Evolutionary conservation across 2,113 vertebrate genomes (phyloP).

Genomic region (Silurus meridionalis): DNA sequence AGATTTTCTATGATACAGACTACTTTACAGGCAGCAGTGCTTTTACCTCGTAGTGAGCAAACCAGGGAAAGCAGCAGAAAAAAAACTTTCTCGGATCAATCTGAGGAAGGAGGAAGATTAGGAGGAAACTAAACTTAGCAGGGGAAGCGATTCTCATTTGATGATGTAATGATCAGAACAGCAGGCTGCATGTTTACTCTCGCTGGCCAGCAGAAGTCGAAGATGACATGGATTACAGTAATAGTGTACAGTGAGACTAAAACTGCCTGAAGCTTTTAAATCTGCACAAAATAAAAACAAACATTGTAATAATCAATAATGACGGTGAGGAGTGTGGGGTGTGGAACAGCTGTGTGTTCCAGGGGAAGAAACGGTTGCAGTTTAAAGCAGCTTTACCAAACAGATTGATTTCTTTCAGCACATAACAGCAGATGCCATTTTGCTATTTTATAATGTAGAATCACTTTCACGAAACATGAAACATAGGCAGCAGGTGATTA

Average conservation of each 20-base stretch:
- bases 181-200: background rate
- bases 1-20: background rate
- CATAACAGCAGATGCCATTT: background rate
- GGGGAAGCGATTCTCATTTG: background rate
- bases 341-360: background rate
- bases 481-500: background rate
- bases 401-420: background rate
- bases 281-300: background rate
- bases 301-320: background rate
- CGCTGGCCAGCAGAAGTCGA: background rate
- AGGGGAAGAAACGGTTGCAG: background rate
- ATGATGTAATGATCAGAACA: background rate
- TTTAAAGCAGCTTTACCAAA: background rate
- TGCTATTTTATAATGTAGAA: background rate
- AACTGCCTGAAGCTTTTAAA: background rate
- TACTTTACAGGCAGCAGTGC: background rate
- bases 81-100: background rate
- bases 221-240: background rate
- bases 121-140: conserved; percentile 5
- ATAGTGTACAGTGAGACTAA: background rate
- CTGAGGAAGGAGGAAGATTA: background rate
- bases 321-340: too few species aligned
- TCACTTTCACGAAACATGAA: background rate
- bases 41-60: background rate
- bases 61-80: background rate